Evolutionary conservation across 2,113 vertebrate species (phyloP).

Genomic region (Indri indri): DNA sequence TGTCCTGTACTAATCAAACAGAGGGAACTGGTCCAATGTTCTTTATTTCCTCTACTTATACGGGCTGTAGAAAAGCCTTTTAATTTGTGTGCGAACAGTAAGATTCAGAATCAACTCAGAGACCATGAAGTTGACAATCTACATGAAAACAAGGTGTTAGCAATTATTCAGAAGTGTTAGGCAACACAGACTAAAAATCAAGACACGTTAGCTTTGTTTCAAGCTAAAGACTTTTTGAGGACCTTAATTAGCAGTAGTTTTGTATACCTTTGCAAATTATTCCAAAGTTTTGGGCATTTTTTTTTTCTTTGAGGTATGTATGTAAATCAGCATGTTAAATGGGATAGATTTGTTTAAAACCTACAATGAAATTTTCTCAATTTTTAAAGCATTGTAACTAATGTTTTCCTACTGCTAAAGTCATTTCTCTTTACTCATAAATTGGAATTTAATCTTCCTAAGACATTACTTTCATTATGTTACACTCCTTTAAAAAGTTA

Average conservation of each 20-base stretch:
- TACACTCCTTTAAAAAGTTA: background rate
- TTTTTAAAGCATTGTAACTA: slow-evolving; percentile 49
- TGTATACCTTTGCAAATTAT: background rate
- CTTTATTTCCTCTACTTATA: background rate
- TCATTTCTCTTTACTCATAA: slow-evolving; percentile 40
- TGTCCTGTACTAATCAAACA: background rate
- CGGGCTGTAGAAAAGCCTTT: background rate
- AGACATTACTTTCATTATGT: background rate
- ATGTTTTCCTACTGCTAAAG: background rate
- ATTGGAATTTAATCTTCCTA: slow-evolving; percentile 48
- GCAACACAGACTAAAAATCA: background rate
- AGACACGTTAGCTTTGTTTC: background rate
- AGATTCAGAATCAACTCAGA: background rate
- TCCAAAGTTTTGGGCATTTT: background rate
- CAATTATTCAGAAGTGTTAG: background rate
- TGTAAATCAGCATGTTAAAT: slow-evolving; percentile 18
- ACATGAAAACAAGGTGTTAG: background rate
- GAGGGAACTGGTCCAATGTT: background rate
- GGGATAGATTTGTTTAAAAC: slow-evolving; percentile 17
- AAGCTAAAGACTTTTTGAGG: background rate
- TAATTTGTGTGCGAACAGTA: background rate
- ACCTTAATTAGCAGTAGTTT: background rate
- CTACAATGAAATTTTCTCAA: background rate
- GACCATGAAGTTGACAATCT: background rate
- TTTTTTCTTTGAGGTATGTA: background rate